Percentiles rank a stretch among this genome's conserved stretches.
Conservation (phyloP, 2,113 vertebrate species). For the Sterna hirundo region DNA sequence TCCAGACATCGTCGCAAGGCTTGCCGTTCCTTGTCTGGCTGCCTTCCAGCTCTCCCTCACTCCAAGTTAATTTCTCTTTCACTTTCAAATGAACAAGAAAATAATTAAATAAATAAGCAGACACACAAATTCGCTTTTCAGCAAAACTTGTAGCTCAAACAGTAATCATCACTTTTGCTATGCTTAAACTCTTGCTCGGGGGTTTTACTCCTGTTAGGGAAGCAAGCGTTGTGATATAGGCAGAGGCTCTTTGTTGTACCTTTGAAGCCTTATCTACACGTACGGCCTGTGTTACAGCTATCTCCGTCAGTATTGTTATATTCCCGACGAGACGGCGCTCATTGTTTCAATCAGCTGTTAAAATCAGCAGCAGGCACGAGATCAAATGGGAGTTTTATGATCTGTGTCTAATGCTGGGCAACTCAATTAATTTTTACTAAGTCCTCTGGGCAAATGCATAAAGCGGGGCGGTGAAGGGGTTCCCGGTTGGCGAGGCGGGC, state of each 20-base stretch:
- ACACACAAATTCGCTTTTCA: background rate
- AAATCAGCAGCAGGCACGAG: background rate
- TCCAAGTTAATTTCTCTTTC: background rate
- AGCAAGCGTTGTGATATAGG: background rate
- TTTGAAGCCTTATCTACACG: background rate
- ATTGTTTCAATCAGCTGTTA: conserved; percentile 13
- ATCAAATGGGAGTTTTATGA: conserved; percentile 53
- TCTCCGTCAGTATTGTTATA: background rate
- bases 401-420: conserved; percentile 46
- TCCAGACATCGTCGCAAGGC: background rate
- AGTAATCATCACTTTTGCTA: background rate
- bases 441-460: conserved; percentile 10
- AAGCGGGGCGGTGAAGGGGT: background rate
- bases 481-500: fast-evolving
- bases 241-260: background rate
- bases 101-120: background rate
- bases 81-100: background rate
- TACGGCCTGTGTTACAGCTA: background rate
- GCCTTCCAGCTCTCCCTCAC: background rate
- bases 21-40: background rate
- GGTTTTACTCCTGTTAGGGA: background rate
- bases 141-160: background rate
- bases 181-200: background rate
- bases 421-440: conserved; percentile 46
- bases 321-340: background rate